A percentile compares a stretch with the other conserved stretches of the same genome.
phyloP scores from a whole-genome alignment of 2,797 vertebrate genomes.

The Pelodytes ibericus region DNA sequence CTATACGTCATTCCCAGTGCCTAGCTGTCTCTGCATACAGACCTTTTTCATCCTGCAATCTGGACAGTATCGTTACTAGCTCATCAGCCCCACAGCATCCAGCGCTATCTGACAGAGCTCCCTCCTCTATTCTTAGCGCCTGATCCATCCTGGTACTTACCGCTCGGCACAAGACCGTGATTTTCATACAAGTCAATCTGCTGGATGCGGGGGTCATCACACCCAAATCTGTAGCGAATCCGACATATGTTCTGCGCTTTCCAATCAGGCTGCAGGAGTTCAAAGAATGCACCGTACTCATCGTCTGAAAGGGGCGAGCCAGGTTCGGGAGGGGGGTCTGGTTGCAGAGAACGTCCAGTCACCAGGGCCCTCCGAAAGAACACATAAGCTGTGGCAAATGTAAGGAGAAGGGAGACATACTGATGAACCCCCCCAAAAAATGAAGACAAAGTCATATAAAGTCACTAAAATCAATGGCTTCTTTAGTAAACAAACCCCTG shows the following conservation, averaged over 20 bases:
- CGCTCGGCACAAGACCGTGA: neutral
- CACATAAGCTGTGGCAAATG: neutral
- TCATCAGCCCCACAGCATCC: no score
- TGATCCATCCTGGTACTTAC: neutral
- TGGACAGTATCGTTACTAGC: no score
- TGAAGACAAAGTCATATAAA: no score
- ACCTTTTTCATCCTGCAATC: no score
- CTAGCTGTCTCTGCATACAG: no score
- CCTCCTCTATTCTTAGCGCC: no score
- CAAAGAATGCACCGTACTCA: constrained; percentile 2
- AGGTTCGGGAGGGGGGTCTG: neutral
- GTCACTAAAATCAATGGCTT: no score
- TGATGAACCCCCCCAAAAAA: no score
- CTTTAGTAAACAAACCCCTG: no score
- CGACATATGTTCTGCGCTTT: neutral
- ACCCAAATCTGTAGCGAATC: neutral
- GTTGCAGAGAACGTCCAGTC: neutral
- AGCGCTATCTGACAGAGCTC: no score
- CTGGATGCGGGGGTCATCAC: neutral
- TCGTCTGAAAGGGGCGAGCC: constrained; percentile 11
- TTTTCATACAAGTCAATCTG: constrained; percentile 4
- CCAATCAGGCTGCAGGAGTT: constrained; percentile 2
- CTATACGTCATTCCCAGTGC: no score
- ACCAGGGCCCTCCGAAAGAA: neutral
- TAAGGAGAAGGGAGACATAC: neutral